Evolutionary conservation across 2,888 invertebrate species (phyloP).

Genomic region (Ormyrus thymus): DNA sequence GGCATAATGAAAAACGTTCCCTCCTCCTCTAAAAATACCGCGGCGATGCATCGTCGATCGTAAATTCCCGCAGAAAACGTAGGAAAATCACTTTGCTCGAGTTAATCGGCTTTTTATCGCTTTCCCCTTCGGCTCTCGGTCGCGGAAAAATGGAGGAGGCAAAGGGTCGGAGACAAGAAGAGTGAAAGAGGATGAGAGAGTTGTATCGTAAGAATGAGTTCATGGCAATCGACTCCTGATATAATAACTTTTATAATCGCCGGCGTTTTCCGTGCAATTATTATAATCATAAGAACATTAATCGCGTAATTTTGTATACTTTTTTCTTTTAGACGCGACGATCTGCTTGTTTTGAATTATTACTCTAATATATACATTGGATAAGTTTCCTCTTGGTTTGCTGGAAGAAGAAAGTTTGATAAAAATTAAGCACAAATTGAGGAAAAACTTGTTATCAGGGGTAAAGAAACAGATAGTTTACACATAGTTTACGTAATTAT

Average conservation of each 20-base stretch:
- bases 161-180: background rate
- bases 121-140: background rate
- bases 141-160: background rate
- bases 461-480: too few relatives aligned
- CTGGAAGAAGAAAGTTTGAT: too few relatives aligned
- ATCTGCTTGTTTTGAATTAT: too few relatives aligned
- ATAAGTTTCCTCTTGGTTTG: too few relatives aligned
- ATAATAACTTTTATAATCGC: slow-evolving; percentile 35
- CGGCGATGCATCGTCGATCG: slow-evolving; percentile 7
- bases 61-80: slow-evolving; percentile 16
- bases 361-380: too few relatives aligned
- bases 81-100: slow-evolving; percentile 9
- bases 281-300: slow-evolving; percentile 7
- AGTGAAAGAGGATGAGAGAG: background rate
- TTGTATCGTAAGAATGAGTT: background rate
- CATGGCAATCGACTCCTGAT: slow-evolving; percentile 2
- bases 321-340: too few relatives aligned
- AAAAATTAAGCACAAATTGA: too few relatives aligned
- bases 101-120: background rate
- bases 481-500: too few relatives aligned
- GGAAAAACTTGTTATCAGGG: too few relatives aligned
- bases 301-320: too few relatives aligned
- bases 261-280: slow-evolving; percentile 23
- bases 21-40: slow-evolving; percentile 12
- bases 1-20: background rate